Evolutionary conservation across 2,888 invertebrate species (phyloP), one percentile per base, ranked within the genome.

Genomic region (Drepanosiphum platanoidis): DNA sequence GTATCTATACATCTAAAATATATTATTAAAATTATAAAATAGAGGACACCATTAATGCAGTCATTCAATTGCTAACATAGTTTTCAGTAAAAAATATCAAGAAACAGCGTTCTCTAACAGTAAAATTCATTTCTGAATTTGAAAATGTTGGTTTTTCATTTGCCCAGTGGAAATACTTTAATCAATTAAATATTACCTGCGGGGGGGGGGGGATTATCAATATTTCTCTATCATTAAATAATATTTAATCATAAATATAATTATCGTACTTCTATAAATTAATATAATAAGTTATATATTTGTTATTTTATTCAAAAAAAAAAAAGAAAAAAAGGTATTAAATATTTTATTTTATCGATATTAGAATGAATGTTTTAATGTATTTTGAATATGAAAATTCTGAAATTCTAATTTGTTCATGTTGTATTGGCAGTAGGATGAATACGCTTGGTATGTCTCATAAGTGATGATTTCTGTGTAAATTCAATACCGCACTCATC

Each of bases 401-500:
- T n/a, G n/a, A n/a, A n/a, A 70, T 70, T 66, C 34, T 74, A n/a
- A 74, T 32, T 74, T 36, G n/a, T 81, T n/a, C 46, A 36, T 22
- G 64, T 13, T 75, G 52, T 5, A 22, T n/a, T 77, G 22, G 75
- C 68, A 77, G 84, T 75, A 30, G 89, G 87, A 86, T 88, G 88
- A 52, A 88, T 88, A 36, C 88, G 86, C 64, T 88, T 88, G 58
- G 87, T 87, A 82, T 88, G 88, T 30, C 88, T 87, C 66, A 88
- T 84, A 34, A 88, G 86, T 46, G 88, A 88, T 36, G 88, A 88
- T 72, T 87, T 87, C 74, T 88, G 88, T 30, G 88, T 88, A 77
- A 88, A 88, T 70, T 88, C 88, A 30, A 88, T 88, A 22, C 88
- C 87, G 86, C 88, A 88, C n/a, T 87, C 87, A n/a, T 86, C 87